Base-by-base conservation (phyloP, 2,113 vertebrate genomes). In the Chaetodon auriga region DNA sequence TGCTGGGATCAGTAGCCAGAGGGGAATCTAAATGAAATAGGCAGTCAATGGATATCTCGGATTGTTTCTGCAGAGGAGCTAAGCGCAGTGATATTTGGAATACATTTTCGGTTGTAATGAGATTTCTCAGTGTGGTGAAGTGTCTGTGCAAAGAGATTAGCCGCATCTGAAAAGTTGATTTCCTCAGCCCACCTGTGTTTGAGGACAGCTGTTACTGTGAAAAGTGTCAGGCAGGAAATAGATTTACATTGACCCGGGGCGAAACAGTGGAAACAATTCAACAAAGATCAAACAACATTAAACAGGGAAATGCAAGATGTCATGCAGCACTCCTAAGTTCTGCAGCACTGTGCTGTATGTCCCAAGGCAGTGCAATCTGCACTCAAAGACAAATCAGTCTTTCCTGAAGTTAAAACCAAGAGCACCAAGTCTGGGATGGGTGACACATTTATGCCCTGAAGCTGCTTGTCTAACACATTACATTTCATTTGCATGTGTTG, bases 11-110 rank as follows among this genome's bases (percentile, higher is more conserved):
- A 61, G 62, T 19, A 55, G 83, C 81, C 53, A 0, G 64, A 51
- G 83, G 89, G 11, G 35, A 71, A 76, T 21, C 30, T 25, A 84
- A 80, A 75, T 66, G 36, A 81, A 70, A 84, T 5, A 38, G 78
- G 63, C 7, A 6, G 43, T 41, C 69, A 71, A 81, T 64, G 49
- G 36, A 60, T 81, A 64, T 82, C 54, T 79, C 4, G 21, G 46
- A 81, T 86, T 81, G 46, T 81, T 70, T 61, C 35, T 6, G 53
- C 51, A 23, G 68, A 72, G 53, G 6, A 54, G 75, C 23, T 66
- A 45, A 78, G 73, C 10, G 43, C 45, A 13, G 25, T 53, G 49
- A 72, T 82, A 66, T 80, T 80, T 80, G 9, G 46, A 62, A 57
- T 41, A 30, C 43, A 61, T 76, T 75, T 71, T 48, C 5, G 5